Base-by-base conservation (phyloP, 1,140 invertebrate genomes). In the Drosophila tsacasi region DNA sequence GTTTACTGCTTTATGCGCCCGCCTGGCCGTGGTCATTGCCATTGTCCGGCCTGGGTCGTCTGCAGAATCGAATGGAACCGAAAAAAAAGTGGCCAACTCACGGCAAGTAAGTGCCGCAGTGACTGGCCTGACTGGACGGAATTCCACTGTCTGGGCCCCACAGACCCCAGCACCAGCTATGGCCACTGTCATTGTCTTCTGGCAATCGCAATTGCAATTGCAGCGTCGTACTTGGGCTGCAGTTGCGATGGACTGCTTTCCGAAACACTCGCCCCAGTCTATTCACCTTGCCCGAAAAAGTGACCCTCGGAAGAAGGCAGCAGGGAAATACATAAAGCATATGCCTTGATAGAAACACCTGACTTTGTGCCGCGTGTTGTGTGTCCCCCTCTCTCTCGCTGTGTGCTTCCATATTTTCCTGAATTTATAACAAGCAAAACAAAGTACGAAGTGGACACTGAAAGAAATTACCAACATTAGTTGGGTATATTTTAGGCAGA, bases 71-170 rank as follows among this genome's bases (percentile, higher is more conserved):
- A 58, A 39, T 74, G 55, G 46, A 52, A 35, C 25, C 67, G 19
- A 37, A 76, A 77, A 82, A 82, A 64, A 82, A 82, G 50, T 82
- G 57, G 74, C 69, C 61, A 79, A 67, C 80, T 83, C 76, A 79
- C 76, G 84, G 68, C 67, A 30, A 83, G 76, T 83, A 80, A 87
- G 65, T 89, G 81, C 80, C 61, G 67, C 81, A 80, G 78, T 87
- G 84, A 87, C 84, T 89, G 67, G 84, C 50, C 81, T 71, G 77
- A 89, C 84, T 87, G 63, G 67, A 77, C 42, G 81, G 67, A 72
- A 83, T 86, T 78, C 35, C 49, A 46, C 37, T 54, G 61, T 71
- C 50, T 54, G 61, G 68, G 60, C 32, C 59, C 54, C 57, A 68
- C 44, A 67, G 46, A 25, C 30, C 62, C 58, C 21, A 40, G 17